Base-by-base conservation (phyloP, 2,797 vertebrate genomes). In the Taeniopygia guttata region DNA sequence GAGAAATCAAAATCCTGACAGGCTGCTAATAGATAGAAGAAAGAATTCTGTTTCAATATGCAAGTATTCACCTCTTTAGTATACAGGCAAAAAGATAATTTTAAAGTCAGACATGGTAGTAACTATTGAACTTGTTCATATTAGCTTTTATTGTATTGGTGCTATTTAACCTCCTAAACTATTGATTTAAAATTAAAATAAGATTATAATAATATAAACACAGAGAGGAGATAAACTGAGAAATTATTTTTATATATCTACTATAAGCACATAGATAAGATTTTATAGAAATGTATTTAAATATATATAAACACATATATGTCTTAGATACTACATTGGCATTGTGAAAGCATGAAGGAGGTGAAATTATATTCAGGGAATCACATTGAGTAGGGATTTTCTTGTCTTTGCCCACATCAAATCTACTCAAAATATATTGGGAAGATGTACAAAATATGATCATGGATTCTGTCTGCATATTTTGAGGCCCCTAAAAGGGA, bases 21-120 rank as follows among this genome's bases (percentile, higher is more conserved):
- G 49, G 30, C 40, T 95, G 69, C 78, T 96, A 96, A 97, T 21
- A 96, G 86, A 91, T 30, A 17, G 74, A 91, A 95, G 67, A 81
- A 87, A 46, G 97, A 94, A 67, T 32, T 84, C 45, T 89, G 89
- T 96, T 97, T 96, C 94, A 94, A 91, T 90, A 67, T 60, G 82
- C 85, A 96, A 97, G 96, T 91, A 90, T 95, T 96, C 92, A 96
- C 54, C 69, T 97, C 58, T 79, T 95, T 87, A 93, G 25, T 48
- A 76, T 87, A 94, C 55, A 94, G 90, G 93, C 45, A 95, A 95
- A 93, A 96, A 95, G 46, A 88, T 85, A 22, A 67, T 94, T 92
- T 96, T 94, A 89, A 96, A 96, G 66, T 67, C 43, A 91, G 55
- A 69, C 46, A 29, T 38, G 38, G 30, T 45, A 76, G 48, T 88